phyloP scores from a whole-genome alignment of 2,113 vertebrate species.

The Peromyscus californicus region DNA sequence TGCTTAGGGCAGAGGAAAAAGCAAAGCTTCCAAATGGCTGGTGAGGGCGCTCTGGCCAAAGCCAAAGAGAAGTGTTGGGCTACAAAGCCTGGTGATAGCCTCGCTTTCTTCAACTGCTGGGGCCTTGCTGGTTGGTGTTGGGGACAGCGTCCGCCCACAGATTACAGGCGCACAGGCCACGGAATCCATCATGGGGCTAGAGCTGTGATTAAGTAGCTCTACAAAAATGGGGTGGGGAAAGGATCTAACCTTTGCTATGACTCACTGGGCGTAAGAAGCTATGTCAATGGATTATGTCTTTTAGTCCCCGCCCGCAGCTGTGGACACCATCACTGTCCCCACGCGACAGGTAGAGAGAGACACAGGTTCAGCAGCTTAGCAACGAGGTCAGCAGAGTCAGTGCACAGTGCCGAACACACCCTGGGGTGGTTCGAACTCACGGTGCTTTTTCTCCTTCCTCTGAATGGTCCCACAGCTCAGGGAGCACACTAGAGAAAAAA shows the following conservation, averaged over 20 bases:
- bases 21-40: neutral
- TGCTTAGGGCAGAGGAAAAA: neutral
- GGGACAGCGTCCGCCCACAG: neutral
- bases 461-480: neutral
- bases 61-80: neutral
- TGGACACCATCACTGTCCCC: neutral
- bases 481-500: neutral
- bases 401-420: neutral
- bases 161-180: neutral
- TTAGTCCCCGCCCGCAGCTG: neutral
- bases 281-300: neutral
- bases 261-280: neutral
- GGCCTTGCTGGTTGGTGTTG: too few relatives aligned
- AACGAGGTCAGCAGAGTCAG: neutral
- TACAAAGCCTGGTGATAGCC: neutral
- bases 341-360: neutral
- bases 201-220: neutral
- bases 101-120: neutral
- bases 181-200: neutral
- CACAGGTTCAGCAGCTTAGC: neutral
- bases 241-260: neutral
- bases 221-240: neutral
- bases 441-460: neutral
- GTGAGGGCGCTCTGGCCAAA: neutral
- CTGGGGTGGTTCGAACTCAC: neutral